Conservation (phyloP, 2,113 vertebrate species). For the Trochalopteron elliotii region DNA sequence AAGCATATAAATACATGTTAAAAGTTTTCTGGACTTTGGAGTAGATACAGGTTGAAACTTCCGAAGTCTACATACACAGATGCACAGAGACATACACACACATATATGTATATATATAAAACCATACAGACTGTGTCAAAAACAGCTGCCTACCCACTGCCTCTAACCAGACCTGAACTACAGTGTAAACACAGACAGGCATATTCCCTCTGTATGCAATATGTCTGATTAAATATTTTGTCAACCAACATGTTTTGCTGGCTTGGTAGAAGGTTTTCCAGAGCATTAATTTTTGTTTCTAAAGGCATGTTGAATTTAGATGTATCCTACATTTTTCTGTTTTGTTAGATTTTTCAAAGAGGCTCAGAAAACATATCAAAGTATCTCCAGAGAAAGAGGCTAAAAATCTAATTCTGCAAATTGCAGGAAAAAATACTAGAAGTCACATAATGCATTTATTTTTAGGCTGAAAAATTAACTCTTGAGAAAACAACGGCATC, state of each 20-base stretch:
- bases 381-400: background rate
- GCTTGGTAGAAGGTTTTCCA: background rate
- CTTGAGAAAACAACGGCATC: background rate
- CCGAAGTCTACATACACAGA: background rate
- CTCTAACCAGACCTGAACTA: constrained; percentile 17
- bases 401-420: background rate
- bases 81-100: background rate
- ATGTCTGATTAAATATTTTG: constrained; percentile 19
- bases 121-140: background rate
- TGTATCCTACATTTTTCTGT: background rate
- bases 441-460: background rate
- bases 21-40: background rate
- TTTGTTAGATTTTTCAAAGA: background rate
- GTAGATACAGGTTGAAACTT: background rate
- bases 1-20: background rate
- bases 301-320: background rate
- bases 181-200: background rate
- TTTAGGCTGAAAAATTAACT: background rate
- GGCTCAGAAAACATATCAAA: background rate
- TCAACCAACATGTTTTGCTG: background rate
- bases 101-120: background rate
- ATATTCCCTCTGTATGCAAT: background rate
- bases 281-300: background rate
- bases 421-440: background rate
- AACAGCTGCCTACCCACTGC: background rate